A percentile compares a stretch with the other conserved stretches of the same genome.
These are phyloP conservation scores for Amphimedon queenslandica DNA, from an alignment of 37 sponge, comb jelly and placozoan genomes.

Conservation along the genomic window DNA sequence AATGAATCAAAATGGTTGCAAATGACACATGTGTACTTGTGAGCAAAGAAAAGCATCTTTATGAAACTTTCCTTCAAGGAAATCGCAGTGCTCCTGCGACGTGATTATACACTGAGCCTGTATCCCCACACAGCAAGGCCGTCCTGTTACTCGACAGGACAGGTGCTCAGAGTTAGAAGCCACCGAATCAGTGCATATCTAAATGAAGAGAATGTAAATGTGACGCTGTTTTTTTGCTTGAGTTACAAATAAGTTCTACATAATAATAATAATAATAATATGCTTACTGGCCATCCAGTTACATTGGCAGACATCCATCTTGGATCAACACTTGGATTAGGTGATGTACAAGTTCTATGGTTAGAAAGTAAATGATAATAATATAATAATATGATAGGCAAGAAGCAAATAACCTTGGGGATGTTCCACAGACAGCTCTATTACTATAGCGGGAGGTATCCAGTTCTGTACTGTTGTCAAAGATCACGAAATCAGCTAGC, in stretches of 20 bases:
- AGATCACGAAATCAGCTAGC: constrained; percentile 36
- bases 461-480: background rate
- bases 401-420: constrained; percentile 26
- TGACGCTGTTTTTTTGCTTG: background rate
- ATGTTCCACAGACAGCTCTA: constrained; percentile 63
- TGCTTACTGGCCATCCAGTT: constrained; percentile 50
- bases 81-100: constrained; percentile 75
- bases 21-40: too few relatives aligned
- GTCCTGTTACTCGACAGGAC: constrained; percentile 76
- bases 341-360: background rate
- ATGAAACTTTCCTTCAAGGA: constrained; percentile 74
- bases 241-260: too few relatives aligned
- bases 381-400: background rate
- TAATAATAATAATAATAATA: background rate
- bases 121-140: constrained; percentile 89
- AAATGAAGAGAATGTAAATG: background rate
- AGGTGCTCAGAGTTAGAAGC: constrained; percentile 24
- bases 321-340: background rate
- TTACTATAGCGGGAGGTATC: background rate
- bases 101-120: constrained; percentile 83
- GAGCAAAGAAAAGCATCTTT: constrained; percentile 80
- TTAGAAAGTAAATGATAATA: background rate
- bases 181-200: background rate
- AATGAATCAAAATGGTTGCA: background rate
- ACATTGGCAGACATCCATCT: constrained; percentile 20